phyloP scores from a whole-genome alignment of 92 coral and sea anemone genomes.

The Galaxea fascicularis region DNA sequence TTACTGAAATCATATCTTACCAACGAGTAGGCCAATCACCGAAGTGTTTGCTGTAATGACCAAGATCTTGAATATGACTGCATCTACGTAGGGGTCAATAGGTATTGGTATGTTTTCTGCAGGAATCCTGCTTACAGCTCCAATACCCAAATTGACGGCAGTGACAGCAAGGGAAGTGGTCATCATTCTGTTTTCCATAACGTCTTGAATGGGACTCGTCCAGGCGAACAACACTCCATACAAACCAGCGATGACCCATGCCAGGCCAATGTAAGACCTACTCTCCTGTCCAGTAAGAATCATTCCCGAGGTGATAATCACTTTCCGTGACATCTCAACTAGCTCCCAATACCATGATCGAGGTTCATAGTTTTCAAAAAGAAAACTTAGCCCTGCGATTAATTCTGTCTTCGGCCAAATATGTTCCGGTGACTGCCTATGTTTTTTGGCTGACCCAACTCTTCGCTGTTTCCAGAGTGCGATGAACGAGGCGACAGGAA shows the following conservation, averaged over 20 bases:
- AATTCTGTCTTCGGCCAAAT: background rate
- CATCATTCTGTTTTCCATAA: slow-evolving; percentile 57
- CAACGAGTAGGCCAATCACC: slow-evolving; percentile 46
- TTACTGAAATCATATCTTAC: background rate
- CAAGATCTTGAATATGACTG: slow-evolving; percentile 39
- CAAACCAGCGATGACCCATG: slow-evolving; percentile 29
- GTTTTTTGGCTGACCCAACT: background rate
- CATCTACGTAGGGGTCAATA: slow-evolving; percentile 27
- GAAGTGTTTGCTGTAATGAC: slow-evolving; percentile 35
- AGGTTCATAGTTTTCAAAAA: slow-evolving; percentile 48
- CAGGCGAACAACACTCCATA: slow-evolving; percentile 45
- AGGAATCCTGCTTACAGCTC: slow-evolving; percentile 54
- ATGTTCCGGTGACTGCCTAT: background rate
- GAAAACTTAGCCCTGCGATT: slow-evolving; percentile 36
- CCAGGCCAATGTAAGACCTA: slow-evolving; percentile 39
- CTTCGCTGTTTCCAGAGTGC: background rate
- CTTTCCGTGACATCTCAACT: slow-evolving; percentile 40
- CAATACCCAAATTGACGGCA: slow-evolving; percentile 35
- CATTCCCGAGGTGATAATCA: slow-evolving; percentile 25
- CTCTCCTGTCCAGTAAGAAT: slow-evolving; percentile 52
- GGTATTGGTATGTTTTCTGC: slow-evolving; percentile 28
- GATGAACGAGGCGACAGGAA: background rate
- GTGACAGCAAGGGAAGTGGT: slow-evolving; percentile 43
- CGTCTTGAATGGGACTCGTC: slow-evolving; percentile 36
- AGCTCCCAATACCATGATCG: slow-evolving; percentile 61